Conservation (phyloP, 2,113 vertebrate genomes). For the Pycnonotus jocosus region DNA sequence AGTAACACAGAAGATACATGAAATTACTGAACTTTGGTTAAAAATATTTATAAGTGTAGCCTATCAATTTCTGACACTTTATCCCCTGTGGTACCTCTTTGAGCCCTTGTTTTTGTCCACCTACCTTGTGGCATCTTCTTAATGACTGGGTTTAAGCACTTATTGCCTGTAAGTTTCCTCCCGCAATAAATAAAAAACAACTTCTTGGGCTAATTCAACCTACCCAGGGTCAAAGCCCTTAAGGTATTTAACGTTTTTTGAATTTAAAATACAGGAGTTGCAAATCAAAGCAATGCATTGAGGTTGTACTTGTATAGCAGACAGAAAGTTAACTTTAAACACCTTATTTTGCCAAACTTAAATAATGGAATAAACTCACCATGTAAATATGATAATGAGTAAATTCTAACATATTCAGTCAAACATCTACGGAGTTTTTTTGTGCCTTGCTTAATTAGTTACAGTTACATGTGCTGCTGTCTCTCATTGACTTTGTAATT, state of each 20-base stretch:
- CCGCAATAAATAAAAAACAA: background rate
- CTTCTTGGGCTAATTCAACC: background rate
- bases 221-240: background rate
- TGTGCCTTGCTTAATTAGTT: slow-evolving; percentile 64
- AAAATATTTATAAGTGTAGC: background rate
- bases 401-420: slow-evolving; percentile 35
- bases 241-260: background rate
- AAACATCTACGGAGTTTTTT: slow-evolving; percentile 43
- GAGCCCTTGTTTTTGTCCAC: background rate
- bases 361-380: background rate
- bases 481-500: slow-evolving; percentile 68
- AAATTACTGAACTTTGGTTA: background rate
- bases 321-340: background rate
- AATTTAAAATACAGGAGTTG: background rate
- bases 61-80: background rate
- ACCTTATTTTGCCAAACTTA: background rate
- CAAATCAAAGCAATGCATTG: background rate
- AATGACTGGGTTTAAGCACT: background rate
- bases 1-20: background rate
- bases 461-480: slow-evolving; percentile 47
- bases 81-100: background rate
- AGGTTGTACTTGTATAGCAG: fast-evolving
- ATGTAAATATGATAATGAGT: slow-evolving; percentile 50
- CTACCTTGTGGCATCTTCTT: too few relatives aligned
- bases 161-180: background rate